phyloP scores from a whole-genome alignment of 2,888 invertebrate genomes.

The Hofmannophila pseudospretella region DNA sequence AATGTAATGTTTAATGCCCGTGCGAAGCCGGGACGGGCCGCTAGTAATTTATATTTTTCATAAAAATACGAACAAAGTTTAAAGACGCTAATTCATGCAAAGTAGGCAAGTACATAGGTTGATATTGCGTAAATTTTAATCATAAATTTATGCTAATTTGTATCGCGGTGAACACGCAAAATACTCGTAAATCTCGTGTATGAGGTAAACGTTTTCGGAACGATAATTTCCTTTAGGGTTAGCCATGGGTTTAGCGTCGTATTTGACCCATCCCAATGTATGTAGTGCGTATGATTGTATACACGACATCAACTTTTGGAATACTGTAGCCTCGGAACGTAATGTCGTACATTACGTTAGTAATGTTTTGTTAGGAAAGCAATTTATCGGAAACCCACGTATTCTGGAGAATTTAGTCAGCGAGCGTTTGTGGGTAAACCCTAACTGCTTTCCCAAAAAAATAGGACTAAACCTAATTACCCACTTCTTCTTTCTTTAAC shows the following conservation, averaged over 20 bases:
- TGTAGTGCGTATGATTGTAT: background rate
- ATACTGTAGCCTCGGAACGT: background rate
- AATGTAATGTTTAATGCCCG: too few relatives aligned
- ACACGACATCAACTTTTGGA: background rate
- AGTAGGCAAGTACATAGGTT: background rate
- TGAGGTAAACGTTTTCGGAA: too few relatives aligned
- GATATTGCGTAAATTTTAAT: conserved; percentile 37
- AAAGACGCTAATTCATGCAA: background rate
- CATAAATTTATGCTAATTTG: conserved; percentile 47
- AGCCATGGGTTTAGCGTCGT: too few relatives aligned
- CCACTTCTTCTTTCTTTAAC: conserved; percentile 3
- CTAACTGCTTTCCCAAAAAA: background rate
- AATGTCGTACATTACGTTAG: background rate
- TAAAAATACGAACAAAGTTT: too few relatives aligned
- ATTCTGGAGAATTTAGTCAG: background rate
- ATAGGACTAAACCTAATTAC: conserved; percentile 3
- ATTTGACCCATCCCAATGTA: too few relatives aligned
- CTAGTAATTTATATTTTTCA: too few relatives aligned
- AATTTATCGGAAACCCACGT: conserved; percentile 5
- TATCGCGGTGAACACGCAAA: conserved; percentile 19
- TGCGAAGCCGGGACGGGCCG: too few relatives aligned
- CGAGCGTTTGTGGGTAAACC: background rate
- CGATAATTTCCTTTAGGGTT: too few relatives aligned
- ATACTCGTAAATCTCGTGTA: conserved; percentile 26
- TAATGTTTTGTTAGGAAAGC: conserved; percentile 1